phyloP scores from a whole-genome alignment of 2,888 invertebrate genomes.

The Ennomos quercinarius region DNA sequence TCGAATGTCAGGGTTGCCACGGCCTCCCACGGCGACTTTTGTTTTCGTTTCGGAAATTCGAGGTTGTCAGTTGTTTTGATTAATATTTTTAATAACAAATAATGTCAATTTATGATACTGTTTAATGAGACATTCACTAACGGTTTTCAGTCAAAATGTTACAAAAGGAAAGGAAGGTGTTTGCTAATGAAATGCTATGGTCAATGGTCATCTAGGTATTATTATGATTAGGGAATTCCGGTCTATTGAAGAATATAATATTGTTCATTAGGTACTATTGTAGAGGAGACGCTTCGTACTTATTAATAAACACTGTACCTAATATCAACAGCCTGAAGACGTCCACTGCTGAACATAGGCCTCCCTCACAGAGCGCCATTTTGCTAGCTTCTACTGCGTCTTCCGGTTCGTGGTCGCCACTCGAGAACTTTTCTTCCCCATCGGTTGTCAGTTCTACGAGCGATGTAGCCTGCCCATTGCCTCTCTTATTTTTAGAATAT shows the following conservation, averaged over 20 bases:
- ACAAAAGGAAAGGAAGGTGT: background rate
- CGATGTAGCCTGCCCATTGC: no score
- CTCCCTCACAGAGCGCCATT: no score
- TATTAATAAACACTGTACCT: no score
- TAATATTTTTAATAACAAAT: conserved; percentile 4
- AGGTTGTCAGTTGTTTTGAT: conserved; percentile 31
- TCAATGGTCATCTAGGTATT: background rate
- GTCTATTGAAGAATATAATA: conserved; percentile 3
- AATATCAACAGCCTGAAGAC: no score
- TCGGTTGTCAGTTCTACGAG: no score
- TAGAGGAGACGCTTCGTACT: no score
- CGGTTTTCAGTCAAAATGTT: no score
- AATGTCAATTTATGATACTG: conserved; percentile 1
- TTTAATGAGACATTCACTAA: background rate
- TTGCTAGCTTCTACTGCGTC: no score
- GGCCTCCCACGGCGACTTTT: conserved; percentile 31
- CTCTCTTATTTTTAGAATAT: no score
- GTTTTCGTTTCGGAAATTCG: conserved; percentile 34
- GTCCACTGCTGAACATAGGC: no score
- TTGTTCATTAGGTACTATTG: background rate
- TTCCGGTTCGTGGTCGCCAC: no score
- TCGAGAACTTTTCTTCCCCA: no score
- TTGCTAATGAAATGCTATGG: conserved; percentile 1
- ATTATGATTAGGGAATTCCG: conserved; percentile 2
- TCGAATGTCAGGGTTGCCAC: conserved; percentile 43